Percentiles rank a stretch among this genome's conserved stretches.
These are phyloP conservation scores for Gymnoscelis rufifasciata DNA, from an alignment of 2,888 invertebrate species.

Conservation along the genomic window DNA sequence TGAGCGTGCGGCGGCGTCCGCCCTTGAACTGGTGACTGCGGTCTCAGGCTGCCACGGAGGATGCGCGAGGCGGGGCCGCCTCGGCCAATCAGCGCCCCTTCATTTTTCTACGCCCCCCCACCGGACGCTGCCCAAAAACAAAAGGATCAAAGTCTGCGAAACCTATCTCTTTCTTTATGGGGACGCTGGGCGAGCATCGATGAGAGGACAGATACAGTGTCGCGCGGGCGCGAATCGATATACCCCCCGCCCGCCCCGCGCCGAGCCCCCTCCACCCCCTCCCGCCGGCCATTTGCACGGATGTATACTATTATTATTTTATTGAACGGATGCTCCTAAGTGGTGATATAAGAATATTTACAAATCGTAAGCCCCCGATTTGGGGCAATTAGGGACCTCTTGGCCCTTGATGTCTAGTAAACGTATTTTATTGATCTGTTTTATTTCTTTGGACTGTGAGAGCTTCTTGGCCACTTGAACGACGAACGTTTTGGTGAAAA, in stretches of 20 bases:
- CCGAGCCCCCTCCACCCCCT: constrained; percentile 34
- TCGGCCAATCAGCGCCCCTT: constrained; percentile 76
- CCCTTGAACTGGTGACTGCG: constrained; percentile 70
- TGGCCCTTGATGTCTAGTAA: constrained; percentile 28
- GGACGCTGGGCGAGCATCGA: constrained; percentile 75
- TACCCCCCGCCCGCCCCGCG: constrained; percentile 36
- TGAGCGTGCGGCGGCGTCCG: constrained; percentile 63
- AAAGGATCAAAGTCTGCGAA: constrained; percentile 79
- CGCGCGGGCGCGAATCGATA: constrained; percentile 78
- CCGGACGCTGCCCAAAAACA: constrained; percentile 80
- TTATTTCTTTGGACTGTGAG: constrained; percentile 12
- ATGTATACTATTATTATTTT: constrained; percentile 79
- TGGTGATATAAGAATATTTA: constrained; percentile 71
- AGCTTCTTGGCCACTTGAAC: background rate
- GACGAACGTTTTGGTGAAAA: background rate
- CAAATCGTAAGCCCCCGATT: constrained; percentile 56
- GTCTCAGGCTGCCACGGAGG: constrained; percentile 50
- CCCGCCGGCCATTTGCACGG: constrained; percentile 77
- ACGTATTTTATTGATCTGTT: constrained; percentile 20
- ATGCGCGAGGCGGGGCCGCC: constrained; percentile 62
- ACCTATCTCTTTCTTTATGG: constrained; percentile 80
- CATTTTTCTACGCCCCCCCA: constrained; percentile 77
- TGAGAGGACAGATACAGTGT: constrained; percentile 78
- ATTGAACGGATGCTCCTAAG: constrained; percentile 74
- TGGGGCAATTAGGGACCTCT: constrained; percentile 47